Base-by-base conservation (phyloP, 2,888 invertebrate species). In the Standfussiana lucernea region DNA sequence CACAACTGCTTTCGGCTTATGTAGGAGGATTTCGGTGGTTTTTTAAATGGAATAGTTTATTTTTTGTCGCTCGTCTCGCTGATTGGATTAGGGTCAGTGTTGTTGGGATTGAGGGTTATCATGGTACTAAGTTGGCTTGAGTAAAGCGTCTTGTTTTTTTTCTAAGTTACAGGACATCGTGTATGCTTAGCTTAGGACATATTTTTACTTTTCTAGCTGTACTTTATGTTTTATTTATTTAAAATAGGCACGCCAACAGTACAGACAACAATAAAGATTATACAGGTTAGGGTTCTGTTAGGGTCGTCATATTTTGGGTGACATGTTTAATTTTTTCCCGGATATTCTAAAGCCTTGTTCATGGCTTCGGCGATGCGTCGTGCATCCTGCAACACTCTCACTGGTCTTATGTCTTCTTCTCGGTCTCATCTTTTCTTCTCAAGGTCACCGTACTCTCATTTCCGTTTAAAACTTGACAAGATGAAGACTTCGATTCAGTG, bases 1-100 rank as follows among this genome's bases (percentile, higher is more conserved):
- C 92, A 88, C 91, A 91, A 92, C 91, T 90, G 90, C 92, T 84
- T 84, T 84, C 79, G 72, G 79, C 74, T 83, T 86, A 86, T 79
- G 86, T 47, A 35, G 65, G 72, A 71, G 71, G 68, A 78, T 85
- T 66, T 71, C 61, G 65, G 59, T 28, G 50, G 37, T 69, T 85
- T 85, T 82, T 35, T 40, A 74, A 62, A 64, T 79, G 47, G 69
- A 61, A 50, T 61, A 15, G 74, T 66, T 66, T 66, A 45, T 64
- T 74, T 74, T 82, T 72, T 7, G 21, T 40, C 15, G 13, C 21
- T 59, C 0, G 69, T 53, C 53, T 28, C 21, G 45, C 28, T 53
- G 72, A 73, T 79, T 72, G 72, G 24, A 15, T 79, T 37, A 37
- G 59, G 61, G 21, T 47, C 42, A 10, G 5, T 18, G 21, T 28